phyloP scores from a whole-genome alignment of 2,888 invertebrate genomes.

The Cistogaster globosa region DNA sequence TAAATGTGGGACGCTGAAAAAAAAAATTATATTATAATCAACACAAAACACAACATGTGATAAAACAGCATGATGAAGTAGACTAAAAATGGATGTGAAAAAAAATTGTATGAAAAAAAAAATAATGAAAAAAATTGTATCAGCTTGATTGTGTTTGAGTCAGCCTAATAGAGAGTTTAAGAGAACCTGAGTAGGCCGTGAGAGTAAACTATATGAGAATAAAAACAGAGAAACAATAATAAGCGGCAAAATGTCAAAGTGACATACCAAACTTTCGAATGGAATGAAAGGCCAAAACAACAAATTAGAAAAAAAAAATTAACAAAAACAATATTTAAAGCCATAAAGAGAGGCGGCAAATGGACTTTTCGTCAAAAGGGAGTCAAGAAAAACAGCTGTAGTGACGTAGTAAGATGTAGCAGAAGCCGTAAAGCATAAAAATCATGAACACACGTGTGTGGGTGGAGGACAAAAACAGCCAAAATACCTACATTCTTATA shows the following conservation, averaged over 20 bases:
- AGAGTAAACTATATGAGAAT: constrained; percentile 77
- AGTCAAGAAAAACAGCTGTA: constrained; percentile 70
- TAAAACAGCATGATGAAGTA: constrained; percentile 68
- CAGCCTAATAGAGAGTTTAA: constrained; percentile 4
- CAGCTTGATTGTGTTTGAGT: constrained; percentile 3
- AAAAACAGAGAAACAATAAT: constrained; percentile 82
- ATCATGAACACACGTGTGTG: not conserved
- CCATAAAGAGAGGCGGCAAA: constrained; percentile 62
- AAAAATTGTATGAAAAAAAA: constrained; percentile 25
- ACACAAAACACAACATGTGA: constrained; percentile 66
- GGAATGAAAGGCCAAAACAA: constrained; percentile 24
- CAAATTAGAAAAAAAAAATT: not conserved
- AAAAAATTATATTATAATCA: constrained; percentile 26
- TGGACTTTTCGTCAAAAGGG: constrained; percentile 48
- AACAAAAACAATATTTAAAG: constrained; percentile 54
- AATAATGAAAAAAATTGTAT: constrained; percentile 5
- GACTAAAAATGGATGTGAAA: constrained; percentile 33
- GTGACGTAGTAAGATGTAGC: constrained; percentile 66
- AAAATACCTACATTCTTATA: constrained; percentile 63
- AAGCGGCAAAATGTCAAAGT: constrained; percentile 76
- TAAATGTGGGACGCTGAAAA: constrained; percentile 67
- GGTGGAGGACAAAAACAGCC: constrained; percentile 16
- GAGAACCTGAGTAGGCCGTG: constrained; percentile 55
- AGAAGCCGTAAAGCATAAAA: constrained; percentile 33
- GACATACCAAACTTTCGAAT: constrained; percentile 68